These are phyloP conservation scores for Apocrypta bakeri DNA, from an alignment of 1,140 invertebrate species.

Conservation along the genomic window DNA sequence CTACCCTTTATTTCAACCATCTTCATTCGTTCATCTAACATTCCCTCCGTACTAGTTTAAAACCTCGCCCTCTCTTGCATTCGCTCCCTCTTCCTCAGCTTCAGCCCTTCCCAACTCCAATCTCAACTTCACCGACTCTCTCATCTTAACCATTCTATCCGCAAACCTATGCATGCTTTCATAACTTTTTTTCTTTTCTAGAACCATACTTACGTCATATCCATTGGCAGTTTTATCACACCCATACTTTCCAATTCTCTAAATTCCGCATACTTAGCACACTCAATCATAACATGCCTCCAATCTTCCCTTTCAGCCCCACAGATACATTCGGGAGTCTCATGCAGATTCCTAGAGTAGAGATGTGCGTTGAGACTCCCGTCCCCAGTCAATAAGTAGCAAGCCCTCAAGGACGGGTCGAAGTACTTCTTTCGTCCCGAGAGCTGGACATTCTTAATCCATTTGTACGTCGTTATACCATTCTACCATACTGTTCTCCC, in stretches of 20 bases:
- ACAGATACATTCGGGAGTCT: background rate
- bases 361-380: background rate
- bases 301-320: background rate
- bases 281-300: constrained; percentile 5
- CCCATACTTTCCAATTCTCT: constrained; percentile 9
- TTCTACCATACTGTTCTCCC: background rate
- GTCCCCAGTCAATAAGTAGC: background rate
- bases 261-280: background rate
- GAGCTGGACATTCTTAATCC: background rate
- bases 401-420: background rate
- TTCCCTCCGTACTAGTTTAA: too few relatives aligned
- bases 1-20: too few relatives aligned
- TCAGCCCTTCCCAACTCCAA: background rate
- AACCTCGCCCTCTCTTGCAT: too few relatives aligned
- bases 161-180: background rate
- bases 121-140: background rate
- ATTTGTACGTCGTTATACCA: background rate
- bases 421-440: background rate
- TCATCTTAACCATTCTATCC: background rate
- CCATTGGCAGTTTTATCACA: background rate
- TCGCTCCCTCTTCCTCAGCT: background rate
- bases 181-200: background rate
- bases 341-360: background rate
- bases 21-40: background rate
- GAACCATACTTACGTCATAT: background rate